phyloP scores from a whole-genome alignment of 2,797 vertebrate species.

The Leptatherina wallacei region DNA sequence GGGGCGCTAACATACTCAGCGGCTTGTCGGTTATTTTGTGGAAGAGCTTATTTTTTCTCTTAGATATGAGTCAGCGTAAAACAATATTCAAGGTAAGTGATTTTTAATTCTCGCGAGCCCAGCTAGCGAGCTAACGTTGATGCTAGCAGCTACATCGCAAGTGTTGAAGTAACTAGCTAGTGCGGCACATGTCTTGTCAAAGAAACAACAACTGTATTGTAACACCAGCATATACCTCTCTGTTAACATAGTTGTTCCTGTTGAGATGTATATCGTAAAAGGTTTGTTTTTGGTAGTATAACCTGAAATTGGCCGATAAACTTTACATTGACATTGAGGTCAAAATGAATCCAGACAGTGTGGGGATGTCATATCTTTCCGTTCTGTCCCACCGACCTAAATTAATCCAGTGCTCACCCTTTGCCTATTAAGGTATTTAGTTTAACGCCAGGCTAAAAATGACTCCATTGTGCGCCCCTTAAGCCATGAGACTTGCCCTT shows the following conservation, averaged over 20 bases:
- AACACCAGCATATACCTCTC: neutral
- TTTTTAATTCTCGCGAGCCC: conserved; percentile 13
- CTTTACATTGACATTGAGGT: conserved; percentile 57
- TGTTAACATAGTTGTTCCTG: too few species aligned
- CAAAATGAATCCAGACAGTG: neutral
- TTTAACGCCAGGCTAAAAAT: conserved; percentile 4
- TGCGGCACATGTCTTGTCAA: conserved; percentile 33
- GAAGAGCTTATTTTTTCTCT: conserved; percentile 26
- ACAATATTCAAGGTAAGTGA: conserved; percentile 59
- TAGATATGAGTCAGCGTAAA: conserved; percentile 65
- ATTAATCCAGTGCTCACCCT: neutral
- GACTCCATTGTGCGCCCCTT: conserved; percentile 1
- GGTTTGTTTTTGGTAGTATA: neutral
- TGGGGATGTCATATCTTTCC: neutral
- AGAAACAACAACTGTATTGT: conserved; percentile 15
- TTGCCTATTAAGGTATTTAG: neutral
- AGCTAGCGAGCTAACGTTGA: conserved; percentile 45
- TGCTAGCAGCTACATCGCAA: conserved; percentile 42
- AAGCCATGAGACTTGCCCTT: conserved; percentile 10
- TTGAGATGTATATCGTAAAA: too few species aligned
- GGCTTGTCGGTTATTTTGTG: conserved; percentile 15
- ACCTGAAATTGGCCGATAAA: conserved; percentile 18
- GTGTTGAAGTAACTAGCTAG: neutral
- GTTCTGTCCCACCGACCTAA: neutral
- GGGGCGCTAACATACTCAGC: too few species aligned